A percentile compares a stretch with the other conserved stretches of the same genome.
Conservation (phyloP, 2,113 vertebrate species). For the Bujurquina vittata region DNA sequence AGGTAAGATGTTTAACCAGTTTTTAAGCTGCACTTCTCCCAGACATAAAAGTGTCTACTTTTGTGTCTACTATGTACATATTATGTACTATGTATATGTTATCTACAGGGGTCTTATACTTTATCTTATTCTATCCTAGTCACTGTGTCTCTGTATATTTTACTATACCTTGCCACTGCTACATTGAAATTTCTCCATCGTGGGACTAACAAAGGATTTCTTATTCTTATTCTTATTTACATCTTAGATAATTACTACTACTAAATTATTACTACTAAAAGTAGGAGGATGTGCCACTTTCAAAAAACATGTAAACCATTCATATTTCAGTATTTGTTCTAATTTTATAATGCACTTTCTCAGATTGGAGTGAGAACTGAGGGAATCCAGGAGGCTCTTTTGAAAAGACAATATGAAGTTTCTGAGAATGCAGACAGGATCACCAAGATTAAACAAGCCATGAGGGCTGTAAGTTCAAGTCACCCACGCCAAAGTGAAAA, state of each 20-base stretch:
- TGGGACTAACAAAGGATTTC: too few species aligned
- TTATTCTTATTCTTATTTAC: background rate
- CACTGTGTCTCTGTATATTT: too few species aligned
- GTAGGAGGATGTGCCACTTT: background rate
- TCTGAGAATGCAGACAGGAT: slow-evolving; percentile 75
- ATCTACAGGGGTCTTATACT: too few species aligned
- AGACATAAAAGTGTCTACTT: too few species aligned
- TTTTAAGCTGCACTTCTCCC: too few species aligned
- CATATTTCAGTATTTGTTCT: background rate
- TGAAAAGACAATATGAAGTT: slow-evolving; percentile 67
- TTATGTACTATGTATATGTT: too few species aligned
- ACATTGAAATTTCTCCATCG: too few species aligned
- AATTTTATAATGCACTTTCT: background rate
- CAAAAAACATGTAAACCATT: background rate
- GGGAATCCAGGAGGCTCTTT: slow-evolving; percentile 83
- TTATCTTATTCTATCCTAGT: too few species aligned
- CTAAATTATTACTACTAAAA: too few species aligned
- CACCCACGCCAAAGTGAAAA: background rate
- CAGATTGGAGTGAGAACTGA: slow-evolving; percentile 83
- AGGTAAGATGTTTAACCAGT: slow-evolving; percentile 72
- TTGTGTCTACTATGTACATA: too few species aligned
- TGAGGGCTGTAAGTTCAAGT: slow-evolving; percentile 79
- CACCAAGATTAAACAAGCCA: slow-evolving; percentile 80
- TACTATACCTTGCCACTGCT: too few species aligned
- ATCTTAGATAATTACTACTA: background rate